Percentiles rank a stretch among this genome's conserved stretches.
Evolutionary conservation across 37 sponge, comb jelly and placozoan species (phyloP).

Genomic region (Agelas oroides): DNA sequence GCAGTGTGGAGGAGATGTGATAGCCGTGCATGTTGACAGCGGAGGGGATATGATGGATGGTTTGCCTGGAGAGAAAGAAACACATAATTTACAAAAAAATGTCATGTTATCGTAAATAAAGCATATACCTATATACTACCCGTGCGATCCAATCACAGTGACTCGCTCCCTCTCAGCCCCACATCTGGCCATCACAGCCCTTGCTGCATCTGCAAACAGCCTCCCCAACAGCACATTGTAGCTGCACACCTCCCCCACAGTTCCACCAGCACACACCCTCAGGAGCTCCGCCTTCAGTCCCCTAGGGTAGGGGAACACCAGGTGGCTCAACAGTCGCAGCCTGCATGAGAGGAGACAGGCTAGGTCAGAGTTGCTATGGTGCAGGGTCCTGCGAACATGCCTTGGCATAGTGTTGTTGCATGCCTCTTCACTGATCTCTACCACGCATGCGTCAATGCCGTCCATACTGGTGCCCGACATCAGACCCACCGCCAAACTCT

Average conservation of each 20-base stretch:
- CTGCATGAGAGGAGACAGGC: no score
- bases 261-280: conserved; percentile 38
- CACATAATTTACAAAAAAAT: no score
- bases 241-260: conserved; percentile 48
- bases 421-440: conserved; percentile 53
- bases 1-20: conserved; percentile 55
- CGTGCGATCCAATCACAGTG: conserved; percentile 72
- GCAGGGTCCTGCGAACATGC: not conserved
- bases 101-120: no score
- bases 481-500: conserved; percentile 50
- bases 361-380: not conserved
- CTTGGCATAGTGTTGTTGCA: not conserved
- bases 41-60: conserved; percentile 60
- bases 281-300: conserved; percentile 61
- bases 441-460: conserved; percentile 70
- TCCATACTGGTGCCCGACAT: conserved; percentile 85
- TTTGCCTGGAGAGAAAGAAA: conserved; percentile 49
- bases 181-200: conserved; percentile 4
- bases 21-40: conserved; percentile 42
- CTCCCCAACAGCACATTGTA: conserved; percentile 66
- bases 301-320: conserved; percentile 59
- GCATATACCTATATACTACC: conserved; percentile 18
- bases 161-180: conserved; percentile 14
- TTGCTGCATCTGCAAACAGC: conserved; percentile 73
- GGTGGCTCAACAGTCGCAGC: conserved; percentile 9